These are phyloP conservation scores for Glossosoma conforme DNA, from an alignment of 1,140 invertebrate species.

Conservation along the genomic window DNA sequence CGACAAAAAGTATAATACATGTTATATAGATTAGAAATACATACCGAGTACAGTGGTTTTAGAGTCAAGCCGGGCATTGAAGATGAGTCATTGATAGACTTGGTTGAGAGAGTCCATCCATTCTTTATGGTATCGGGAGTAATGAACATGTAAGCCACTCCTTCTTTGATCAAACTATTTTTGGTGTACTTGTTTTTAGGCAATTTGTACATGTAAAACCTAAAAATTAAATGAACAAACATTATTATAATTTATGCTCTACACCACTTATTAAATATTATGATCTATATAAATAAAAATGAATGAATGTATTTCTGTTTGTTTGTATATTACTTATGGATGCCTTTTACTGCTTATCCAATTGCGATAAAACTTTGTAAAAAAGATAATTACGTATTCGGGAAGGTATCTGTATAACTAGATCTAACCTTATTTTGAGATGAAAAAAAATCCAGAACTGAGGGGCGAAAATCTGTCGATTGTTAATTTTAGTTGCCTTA, in stretches of 20 bases:
- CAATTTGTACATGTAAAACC: constrained; percentile 82
- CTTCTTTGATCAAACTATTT: constrained; percentile 54
- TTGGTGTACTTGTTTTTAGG: constrained; percentile 58
- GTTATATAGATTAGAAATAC: not conserved
- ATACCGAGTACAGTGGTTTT: constrained; percentile 57
- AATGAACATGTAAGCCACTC: constrained; percentile 69
- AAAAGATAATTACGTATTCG: too few species aligned
- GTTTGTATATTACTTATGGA: not conserved
- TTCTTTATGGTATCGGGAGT: constrained; percentile 54
- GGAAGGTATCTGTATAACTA: too few species aligned
- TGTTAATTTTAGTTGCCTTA: too few species aligned
- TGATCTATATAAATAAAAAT: not conserved
- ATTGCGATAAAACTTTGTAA: too few species aligned
- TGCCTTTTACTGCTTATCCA: not conserved
- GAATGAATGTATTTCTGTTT: constrained; percentile 15
- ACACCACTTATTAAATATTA: not conserved
- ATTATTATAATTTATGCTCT: constrained; percentile 20
- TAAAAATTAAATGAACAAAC: constrained; percentile 37
- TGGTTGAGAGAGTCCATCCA: constrained; percentile 65
- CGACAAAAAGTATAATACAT: too few species aligned
- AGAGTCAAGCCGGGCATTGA: constrained; percentile 75
- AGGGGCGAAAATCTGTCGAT: too few species aligned
- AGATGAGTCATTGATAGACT: constrained; percentile 59
- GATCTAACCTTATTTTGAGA: too few species aligned
- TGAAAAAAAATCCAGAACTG: too few species aligned